Conservation (phyloP, 2,113 vertebrate species). For the Phalacrocorax brasilianus region DNA sequence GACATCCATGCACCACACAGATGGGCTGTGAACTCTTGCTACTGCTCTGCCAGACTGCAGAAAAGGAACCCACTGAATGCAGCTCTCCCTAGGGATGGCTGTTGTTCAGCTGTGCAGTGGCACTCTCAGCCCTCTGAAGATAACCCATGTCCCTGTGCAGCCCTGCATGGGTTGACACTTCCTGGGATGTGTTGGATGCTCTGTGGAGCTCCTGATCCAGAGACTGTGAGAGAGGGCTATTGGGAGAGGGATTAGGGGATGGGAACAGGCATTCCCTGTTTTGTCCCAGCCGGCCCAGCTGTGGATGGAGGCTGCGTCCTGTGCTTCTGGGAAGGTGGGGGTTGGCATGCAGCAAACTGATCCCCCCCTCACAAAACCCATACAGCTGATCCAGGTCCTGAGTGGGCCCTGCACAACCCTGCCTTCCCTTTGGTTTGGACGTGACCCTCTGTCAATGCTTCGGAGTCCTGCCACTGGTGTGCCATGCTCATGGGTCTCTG, state of each 20-base stretch:
- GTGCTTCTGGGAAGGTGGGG: not conserved
- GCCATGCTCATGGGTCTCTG: not conserved
- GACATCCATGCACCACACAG: not conserved
- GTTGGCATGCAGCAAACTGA: not conserved
- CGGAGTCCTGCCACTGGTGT: rapidly evolving
- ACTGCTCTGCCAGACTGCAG: not conserved
- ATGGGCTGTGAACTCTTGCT: not conserved
- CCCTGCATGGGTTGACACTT: not conserved
- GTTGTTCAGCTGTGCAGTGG: not conserved
- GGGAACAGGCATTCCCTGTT: not conserved
- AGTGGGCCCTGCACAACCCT: not conserved
- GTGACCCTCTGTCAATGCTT: not conserved
- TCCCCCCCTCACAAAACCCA: not conserved
- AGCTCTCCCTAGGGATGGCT: not conserved
- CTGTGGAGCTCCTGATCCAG: not conserved
- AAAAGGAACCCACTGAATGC: not conserved
- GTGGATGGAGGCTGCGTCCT: not conserved
- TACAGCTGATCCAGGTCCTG: not conserved
- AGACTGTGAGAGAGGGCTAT: not conserved
- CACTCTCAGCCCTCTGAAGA: not conserved
- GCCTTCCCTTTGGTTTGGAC: not conserved
- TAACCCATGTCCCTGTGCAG: not conserved
- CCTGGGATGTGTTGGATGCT: not conserved
- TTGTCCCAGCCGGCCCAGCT: not conserved
- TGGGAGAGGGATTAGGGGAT: not conserved